Conservation (phyloP, 2,113 vertebrate genomes). For the Leptodactylus fuscus region DNA sequence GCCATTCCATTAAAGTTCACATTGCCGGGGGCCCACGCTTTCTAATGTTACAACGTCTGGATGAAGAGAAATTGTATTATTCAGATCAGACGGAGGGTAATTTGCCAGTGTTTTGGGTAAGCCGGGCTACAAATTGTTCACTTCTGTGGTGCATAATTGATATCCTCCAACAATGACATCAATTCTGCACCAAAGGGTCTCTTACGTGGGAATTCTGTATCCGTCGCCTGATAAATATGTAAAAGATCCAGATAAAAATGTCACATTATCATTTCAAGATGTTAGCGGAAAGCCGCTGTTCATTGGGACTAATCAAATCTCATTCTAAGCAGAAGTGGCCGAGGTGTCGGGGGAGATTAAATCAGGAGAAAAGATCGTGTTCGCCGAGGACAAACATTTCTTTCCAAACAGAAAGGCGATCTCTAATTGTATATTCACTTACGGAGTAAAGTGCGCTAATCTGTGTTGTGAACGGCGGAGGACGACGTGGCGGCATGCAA, state of each 20-base stretch:
- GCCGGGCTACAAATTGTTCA: conserved; percentile 19
- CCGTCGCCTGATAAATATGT: conserved; percentile 44
- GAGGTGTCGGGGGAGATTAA: neutral
- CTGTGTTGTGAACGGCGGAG: neutral
- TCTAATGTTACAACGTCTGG: conserved; percentile 3
- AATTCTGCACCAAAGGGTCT: neutral
- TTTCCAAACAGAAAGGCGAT: neutral
- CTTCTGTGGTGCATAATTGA: conserved; percentile 45
- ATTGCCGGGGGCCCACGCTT: neutral
- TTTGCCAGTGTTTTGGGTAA: conserved; percentile 34
- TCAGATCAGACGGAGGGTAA: conserved; percentile 18
- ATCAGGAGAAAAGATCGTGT: conserved; percentile 10
- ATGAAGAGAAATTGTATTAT: conserved; percentile 31
- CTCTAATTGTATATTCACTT: conserved; percentile 12
- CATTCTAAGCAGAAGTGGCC: conserved; percentile 40
- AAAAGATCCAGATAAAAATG: conserved; percentile 29
- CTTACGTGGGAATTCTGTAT: neutral
- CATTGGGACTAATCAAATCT: conserved; percentile 50
- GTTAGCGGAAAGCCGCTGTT: conserved; percentile 11
- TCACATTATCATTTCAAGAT: conserved; percentile 50
- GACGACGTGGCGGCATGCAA: neutral
- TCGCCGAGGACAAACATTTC: conserved; percentile 17
- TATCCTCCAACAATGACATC: conserved; percentile 38
- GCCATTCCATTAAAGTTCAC: conserved; percentile 16
- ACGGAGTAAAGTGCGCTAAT: neutral